phyloP scores from a whole-genome alignment of 2,888 invertebrate species.

The Aethes cnicana region DNA sequence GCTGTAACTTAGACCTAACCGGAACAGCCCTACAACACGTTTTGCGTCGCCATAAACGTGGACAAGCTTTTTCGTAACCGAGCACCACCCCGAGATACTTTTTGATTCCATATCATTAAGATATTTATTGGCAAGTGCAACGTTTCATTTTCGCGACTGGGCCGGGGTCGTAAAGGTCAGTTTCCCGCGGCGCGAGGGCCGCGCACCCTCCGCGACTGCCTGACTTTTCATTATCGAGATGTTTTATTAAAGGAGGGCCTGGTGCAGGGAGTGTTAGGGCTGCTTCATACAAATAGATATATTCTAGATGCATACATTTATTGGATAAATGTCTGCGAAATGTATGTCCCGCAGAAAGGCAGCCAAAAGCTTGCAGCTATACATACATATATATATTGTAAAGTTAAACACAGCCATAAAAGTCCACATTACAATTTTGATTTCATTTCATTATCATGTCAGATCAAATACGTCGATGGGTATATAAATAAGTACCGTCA shows the following conservation, averaged over 20 bases:
- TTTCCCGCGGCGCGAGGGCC: conserved; percentile 48
- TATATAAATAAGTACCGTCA: too few relatives aligned
- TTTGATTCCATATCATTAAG: conserved; percentile 81
- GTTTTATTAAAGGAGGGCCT: conserved; percentile 80
- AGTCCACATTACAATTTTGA: too few relatives aligned
- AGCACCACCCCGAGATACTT: conserved; percentile 63
- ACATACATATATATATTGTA: too few relatives aligned
- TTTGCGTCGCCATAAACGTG: conserved; percentile 40
- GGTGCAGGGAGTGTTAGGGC: conserved; percentile 64
- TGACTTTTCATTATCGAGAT: conserved; percentile 83
- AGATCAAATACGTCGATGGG: too few relatives aligned
- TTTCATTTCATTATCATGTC: too few relatives aligned
- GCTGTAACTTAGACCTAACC: conserved; percentile 43
- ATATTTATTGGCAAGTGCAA: conserved; percentile 72
- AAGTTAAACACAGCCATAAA: too few relatives aligned
- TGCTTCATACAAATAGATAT: conserved; percentile 39
- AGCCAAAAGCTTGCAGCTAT: too few relatives aligned
- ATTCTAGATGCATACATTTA: too few relatives aligned
- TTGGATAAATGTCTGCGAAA: too few relatives aligned
- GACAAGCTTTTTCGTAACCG: conserved; percentile 52
- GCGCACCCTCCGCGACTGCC: conserved; percentile 79
- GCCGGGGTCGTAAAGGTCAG: conserved; percentile 55
- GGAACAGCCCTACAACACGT: conserved; percentile 46
- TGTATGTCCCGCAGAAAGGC: too few relatives aligned
- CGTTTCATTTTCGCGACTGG: conserved; percentile 63